A percentile compares a stretch with the other conserved stretches of the same genome.
Evolutionary conservation across 2,113 vertebrate species (phyloP).

Genomic region (Crotophaga sulcirostris): DNA sequence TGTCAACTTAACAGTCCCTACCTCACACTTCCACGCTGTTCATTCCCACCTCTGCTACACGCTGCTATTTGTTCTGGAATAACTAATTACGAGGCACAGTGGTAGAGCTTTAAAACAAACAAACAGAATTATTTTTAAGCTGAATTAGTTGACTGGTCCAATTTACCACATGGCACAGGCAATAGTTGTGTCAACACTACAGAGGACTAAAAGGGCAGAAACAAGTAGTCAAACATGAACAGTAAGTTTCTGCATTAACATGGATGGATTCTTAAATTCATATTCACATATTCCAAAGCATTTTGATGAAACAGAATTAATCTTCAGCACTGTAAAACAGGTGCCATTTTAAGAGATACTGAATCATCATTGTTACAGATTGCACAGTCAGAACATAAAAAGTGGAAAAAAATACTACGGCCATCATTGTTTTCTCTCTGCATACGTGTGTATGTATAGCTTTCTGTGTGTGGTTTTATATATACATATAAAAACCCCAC

Average conservation of each 20-base stretch:
- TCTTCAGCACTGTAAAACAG: background rate
- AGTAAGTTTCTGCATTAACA: background rate
- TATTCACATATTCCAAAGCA: background rate
- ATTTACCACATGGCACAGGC: background rate
- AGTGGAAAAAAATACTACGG: rapidly evolving
- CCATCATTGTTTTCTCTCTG: rapidly evolving
- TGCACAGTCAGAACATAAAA: background rate
- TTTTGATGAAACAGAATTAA: background rate
- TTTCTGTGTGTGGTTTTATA: background rate
- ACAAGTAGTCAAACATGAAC: background rate
- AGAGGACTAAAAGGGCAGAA: background rate
- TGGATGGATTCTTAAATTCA: background rate
- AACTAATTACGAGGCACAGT: background rate
- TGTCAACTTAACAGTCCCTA: background rate
- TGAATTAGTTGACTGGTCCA: background rate
- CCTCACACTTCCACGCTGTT: background rate
- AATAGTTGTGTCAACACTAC: background rate
- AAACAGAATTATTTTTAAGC: background rate
- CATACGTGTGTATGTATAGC: rapidly evolving
- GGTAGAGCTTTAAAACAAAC: background rate
- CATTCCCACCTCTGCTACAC: background rate
- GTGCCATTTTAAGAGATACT: background rate
- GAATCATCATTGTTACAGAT: background rate
- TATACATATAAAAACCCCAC: rapidly evolving
- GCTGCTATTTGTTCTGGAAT: background rate